Percentiles rank a stretch among this genome's conserved stretches.
Evolutionary conservation across 2,113 vertebrate genomes (phyloP).

Genomic region (Saimiri boliviensis): DNA sequence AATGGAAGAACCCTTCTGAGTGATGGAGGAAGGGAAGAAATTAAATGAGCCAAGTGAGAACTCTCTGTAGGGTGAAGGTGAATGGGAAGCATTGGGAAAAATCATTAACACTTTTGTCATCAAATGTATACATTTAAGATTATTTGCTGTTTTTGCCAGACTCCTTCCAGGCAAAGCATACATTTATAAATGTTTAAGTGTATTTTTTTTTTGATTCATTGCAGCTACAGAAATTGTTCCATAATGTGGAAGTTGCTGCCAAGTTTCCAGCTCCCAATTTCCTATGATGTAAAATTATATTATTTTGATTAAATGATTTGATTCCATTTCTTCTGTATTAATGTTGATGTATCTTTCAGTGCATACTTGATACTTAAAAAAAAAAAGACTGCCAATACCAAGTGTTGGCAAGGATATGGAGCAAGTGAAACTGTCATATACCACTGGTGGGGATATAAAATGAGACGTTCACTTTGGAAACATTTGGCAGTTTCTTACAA

Average conservation of each 20-base stretch:
- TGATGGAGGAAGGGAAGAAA: background rate
- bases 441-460: background rate
- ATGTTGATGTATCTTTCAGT: background rate
- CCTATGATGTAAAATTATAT: background rate
- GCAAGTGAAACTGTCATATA: background rate
- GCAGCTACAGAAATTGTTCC: background rate
- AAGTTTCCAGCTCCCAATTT: background rate
- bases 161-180: background rate
- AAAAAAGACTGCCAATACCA: background rate
- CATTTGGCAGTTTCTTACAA: background rate
- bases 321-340: background rate
- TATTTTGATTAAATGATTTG: background rate
- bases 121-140: background rate
- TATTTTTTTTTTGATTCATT: background rate
- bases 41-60: background rate
- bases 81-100: background rate
- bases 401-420: background rate
- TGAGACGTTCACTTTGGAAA: background rate
- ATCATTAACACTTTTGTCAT: background rate
- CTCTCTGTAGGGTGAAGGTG: background rate
- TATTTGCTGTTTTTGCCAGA: background rate
- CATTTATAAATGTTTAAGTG: background rate
- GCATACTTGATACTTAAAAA: background rate
- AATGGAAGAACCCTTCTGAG: background rate
- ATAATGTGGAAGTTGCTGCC: background rate